Percentiles rank a stretch among this genome's conserved stretches.
phyloP scores from a whole-genome alignment of 1,140 invertebrate genomes.

The Tribolium castaneum region DNA sequence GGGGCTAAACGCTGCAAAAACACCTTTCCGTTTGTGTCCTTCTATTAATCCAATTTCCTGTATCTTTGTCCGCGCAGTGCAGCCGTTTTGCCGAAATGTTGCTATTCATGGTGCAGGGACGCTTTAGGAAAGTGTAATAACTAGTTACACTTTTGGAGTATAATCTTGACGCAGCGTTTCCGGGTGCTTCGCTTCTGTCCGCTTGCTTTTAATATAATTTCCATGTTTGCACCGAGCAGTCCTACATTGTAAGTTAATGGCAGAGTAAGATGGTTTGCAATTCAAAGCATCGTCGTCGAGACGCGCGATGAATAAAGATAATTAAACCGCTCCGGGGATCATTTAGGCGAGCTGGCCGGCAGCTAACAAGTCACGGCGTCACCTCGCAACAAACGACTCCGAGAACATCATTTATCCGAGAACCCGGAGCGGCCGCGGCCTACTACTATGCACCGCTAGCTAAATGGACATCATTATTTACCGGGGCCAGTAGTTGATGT shows the following conservation, averaged over 20 bases:
- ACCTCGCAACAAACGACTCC: slow-evolving; percentile 49
- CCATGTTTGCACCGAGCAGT: slow-evolving; percentile 32
- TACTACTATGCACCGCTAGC: slow-evolving; percentile 37
- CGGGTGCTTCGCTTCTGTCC: not conserved
- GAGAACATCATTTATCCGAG: slow-evolving; percentile 47
- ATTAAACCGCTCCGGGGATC: slow-evolving; percentile 45
- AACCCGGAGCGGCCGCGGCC: slow-evolving; percentile 36
- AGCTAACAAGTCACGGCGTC: slow-evolving; percentile 47
- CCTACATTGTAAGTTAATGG: slow-evolving; percentile 35
- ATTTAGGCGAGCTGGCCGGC: slow-evolving; percentile 43
- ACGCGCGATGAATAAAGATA: slow-evolving; percentile 46
- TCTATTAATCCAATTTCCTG: not conserved
- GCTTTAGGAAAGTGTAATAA: not conserved
- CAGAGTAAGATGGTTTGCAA: slow-evolving; percentile 32
- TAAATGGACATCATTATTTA: slow-evolving; percentile 50
- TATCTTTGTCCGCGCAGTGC: not conserved
- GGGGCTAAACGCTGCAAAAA: too few species aligned
- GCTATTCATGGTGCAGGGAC: not conserved
- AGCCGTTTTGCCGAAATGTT: not conserved
- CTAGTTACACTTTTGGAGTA: not conserved
- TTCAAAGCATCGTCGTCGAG: slow-evolving; percentile 31
- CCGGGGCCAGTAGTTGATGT: slow-evolving; percentile 45
- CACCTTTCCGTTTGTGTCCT: not conserved
- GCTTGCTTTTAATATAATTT: slow-evolving; percentile 23
- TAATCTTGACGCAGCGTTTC: not conserved